phyloP scores from a whole-genome alignment of 2,797 vertebrate species.

The Ibycter americanus region DNA sequence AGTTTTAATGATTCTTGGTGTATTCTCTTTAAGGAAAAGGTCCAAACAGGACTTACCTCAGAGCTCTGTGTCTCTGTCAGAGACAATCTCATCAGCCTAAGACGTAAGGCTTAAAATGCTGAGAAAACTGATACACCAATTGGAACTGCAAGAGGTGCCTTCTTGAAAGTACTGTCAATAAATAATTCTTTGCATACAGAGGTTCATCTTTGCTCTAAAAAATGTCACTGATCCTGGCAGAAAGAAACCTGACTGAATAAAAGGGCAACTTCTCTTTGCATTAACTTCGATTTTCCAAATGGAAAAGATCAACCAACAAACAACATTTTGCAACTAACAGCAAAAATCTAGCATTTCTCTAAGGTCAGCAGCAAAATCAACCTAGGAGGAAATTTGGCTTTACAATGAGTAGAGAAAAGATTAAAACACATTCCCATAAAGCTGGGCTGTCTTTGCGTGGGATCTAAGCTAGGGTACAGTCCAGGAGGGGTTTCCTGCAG shows the following conservation, averaged over 20 bases:
- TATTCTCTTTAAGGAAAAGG: background rate
- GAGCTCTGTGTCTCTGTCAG: background rate
- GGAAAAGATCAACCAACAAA: background rate
- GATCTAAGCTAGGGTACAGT: background rate
- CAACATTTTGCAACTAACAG: background rate
- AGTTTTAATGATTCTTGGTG: background rate
- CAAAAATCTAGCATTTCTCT: background rate
- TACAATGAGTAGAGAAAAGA: background rate
- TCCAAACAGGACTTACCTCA: background rate
- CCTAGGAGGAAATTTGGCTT: background rate
- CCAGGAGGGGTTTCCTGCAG: background rate
- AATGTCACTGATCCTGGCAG: background rate
- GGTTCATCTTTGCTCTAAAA: background rate
- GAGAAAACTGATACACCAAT: background rate
- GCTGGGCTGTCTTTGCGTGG: background rate
- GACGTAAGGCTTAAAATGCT: background rate
- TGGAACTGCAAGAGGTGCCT: background rate
- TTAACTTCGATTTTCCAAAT: background rate
- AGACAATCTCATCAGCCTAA: background rate
- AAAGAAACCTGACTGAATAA: background rate
- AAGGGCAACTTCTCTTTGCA: background rate
- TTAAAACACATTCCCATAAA: background rate
- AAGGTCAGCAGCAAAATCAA: background rate
- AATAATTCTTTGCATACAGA: background rate
- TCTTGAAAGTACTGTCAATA: background rate